Evolutionary conservation across 2,888 invertebrate species (phyloP).

Genomic region (Drosophila mettleri): DNA sequence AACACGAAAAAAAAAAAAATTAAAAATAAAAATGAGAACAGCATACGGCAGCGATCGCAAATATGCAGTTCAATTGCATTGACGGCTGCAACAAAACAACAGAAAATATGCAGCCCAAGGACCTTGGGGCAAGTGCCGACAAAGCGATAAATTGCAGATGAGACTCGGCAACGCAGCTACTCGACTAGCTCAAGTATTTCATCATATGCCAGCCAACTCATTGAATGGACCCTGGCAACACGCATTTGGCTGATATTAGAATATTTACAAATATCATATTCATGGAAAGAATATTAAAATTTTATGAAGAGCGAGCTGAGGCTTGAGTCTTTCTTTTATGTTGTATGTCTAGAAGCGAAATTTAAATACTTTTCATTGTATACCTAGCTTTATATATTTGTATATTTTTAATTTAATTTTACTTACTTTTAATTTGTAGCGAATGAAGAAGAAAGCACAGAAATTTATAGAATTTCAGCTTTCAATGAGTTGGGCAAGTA

Average conservation of each 20-base stretch:
- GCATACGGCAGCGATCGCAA: slow-evolving; percentile 42
- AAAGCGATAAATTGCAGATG: slow-evolving; percentile 57
- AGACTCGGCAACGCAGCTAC: slow-evolving; percentile 7
- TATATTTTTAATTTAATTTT: too few species aligned
- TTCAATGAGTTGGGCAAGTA: too few species aligned
- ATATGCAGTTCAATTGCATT: slow-evolving; percentile 79
- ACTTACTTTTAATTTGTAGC: too few species aligned
- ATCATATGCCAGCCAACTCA: too few species aligned
- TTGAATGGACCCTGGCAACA: too few species aligned
- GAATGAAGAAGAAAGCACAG: too few species aligned
- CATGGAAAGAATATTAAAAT: neutral
- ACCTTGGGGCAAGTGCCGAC: slow-evolving; percentile 73
- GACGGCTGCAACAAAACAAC: slow-evolving; percentile 50
- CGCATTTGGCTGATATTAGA: neutral
- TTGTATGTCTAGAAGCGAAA: too few species aligned
- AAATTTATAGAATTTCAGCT: too few species aligned
- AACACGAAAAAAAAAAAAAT: too few species aligned
- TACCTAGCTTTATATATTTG: too few species aligned
- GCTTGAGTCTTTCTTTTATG: too few species aligned
- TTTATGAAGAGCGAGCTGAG: neutral
- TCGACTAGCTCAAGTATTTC: slow-evolving; percentile 14
- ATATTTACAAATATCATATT: neutral
- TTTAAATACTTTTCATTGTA: too few species aligned
- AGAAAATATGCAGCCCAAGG: slow-evolving; percentile 77
- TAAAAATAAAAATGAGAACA: slow-evolving; percentile 36